Evolutionary conservation across 2,888 invertebrate genomes (phyloP).

Genomic region (Cosmopolites sordidus): DNA sequence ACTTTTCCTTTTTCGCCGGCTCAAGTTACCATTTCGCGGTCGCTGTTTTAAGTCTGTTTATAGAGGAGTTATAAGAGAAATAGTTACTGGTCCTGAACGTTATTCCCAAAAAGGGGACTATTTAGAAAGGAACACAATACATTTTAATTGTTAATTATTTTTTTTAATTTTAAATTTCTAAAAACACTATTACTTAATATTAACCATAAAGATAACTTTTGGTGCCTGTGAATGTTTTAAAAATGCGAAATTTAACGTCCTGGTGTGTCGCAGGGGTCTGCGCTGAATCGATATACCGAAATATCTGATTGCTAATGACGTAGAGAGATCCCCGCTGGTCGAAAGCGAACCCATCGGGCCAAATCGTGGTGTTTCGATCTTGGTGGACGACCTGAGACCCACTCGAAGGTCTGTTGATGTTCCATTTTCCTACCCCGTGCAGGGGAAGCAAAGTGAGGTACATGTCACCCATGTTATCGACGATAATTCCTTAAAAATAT

Average conservation of each 20-base stretch:
- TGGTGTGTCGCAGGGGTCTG: slow-evolving; percentile 19
- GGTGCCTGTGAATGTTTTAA: slow-evolving; percentile 31
- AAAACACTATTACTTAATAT: neutral
- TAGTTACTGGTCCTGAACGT: neutral
- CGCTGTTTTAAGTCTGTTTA: no score
- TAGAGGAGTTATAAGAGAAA: neutral
- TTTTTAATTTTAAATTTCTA: neutral
- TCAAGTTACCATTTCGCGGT: no score
- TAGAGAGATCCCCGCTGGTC: slow-evolving; percentile 62
- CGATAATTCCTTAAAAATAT: slow-evolving; percentile 52
- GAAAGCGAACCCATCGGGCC: slow-evolving; percentile 67
- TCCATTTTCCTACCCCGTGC: slow-evolving; percentile 67
- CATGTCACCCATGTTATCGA: slow-evolving; percentile 62
- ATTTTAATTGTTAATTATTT: neutral
- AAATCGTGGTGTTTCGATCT: slow-evolving; percentile 62
- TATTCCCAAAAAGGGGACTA: no score
- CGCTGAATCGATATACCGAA: slow-evolving; percentile 28
- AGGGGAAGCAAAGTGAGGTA: slow-evolving; percentile 65
- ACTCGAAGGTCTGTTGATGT: slow-evolving; percentile 55
- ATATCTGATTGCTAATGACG: slow-evolving; percentile 54
- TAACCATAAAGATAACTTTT: slow-evolving; percentile 33
- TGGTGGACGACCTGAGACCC: slow-evolving; percentile 50
- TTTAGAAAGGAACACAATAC: no score
- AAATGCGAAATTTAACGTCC: slow-evolving; percentile 33
- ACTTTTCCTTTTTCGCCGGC: no score